phyloP scores from a whole-genome alignment of 2,888 invertebrate genomes.

The Tipula lateralis region DNA sequence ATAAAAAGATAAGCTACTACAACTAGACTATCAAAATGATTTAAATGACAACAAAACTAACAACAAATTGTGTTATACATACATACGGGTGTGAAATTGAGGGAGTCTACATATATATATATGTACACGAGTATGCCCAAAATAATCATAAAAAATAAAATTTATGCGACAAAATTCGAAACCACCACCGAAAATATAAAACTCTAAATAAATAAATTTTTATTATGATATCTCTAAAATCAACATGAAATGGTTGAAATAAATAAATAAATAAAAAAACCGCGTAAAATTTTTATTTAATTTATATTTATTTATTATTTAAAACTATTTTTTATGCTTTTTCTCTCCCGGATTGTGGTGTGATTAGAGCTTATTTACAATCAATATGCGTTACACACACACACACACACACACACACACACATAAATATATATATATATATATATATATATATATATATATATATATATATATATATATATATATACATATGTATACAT shows the following conservation, averaged over 20 bases:
- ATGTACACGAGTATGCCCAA: background rate
- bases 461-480: no score
- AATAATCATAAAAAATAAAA: background rate
- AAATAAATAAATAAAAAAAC: background rate
- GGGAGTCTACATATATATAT: background rate
- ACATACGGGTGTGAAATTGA: background rate
- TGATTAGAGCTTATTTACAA: background rate
- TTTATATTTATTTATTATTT: conserved; percentile 20
- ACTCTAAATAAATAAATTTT: conserved; percentile 24
- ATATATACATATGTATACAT: no score
- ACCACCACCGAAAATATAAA: background rate
- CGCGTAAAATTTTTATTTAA: conserved; percentile 5
- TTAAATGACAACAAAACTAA: conserved; percentile 15
- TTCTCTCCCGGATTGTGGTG: background rate
- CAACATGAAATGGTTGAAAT: conserved; percentile 9
- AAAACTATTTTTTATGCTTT: conserved; percentile 24
- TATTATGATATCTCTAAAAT: conserved; percentile 24
- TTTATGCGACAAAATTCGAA: conserved; percentile 3
- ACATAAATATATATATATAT: no score
- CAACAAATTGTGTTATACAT: background rate
- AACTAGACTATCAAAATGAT: conserved; percentile 4
- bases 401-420: no score
- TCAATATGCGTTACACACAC: background rate
- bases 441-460: no score
- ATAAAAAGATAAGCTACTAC: background rate